Evolutionary conservation across 2,888 invertebrate species (phyloP).

Genomic region (Ophion obscuratus): DNA sequence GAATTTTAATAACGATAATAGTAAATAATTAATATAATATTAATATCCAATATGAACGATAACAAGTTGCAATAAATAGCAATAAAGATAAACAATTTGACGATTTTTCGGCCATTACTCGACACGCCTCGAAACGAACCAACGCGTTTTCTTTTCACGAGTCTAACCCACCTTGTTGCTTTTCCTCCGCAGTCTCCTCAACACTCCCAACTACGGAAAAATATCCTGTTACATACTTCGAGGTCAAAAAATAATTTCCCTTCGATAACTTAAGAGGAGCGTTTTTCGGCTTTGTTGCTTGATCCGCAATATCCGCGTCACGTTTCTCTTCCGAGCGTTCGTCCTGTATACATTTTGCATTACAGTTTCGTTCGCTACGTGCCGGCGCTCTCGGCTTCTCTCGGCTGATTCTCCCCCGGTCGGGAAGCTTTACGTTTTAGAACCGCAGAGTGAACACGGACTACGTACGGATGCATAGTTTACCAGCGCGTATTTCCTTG

Average conservation of each 20-base stretch:
- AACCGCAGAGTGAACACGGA: not conserved
- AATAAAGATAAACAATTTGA: too few relatives aligned
- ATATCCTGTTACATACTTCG: not conserved
- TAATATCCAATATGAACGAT: too few relatives aligned
- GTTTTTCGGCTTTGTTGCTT: not conserved
- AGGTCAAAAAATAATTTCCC: slow-evolving; percentile 2
- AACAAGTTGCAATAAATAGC: too few relatives aligned
- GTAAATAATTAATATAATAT: too few relatives aligned
- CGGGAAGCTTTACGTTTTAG: slow-evolving; percentile 26
- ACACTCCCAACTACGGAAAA: not conserved
- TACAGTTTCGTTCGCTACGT: slow-evolving; percentile 2
- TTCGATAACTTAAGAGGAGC: not conserved
- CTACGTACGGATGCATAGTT: slow-evolving; percentile 26
- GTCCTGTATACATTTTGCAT: not conserved
- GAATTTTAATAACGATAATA: too few relatives aligned
- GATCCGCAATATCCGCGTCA: slow-evolving; percentile 12
- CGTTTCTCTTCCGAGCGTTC: not conserved
- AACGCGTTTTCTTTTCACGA: too few relatives aligned
- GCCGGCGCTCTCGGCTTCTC: slow-evolving; percentile 8
- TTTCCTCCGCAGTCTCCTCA: too few relatives aligned
- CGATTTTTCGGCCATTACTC: too few relatives aligned
- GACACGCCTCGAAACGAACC: too few relatives aligned
- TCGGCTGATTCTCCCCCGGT: slow-evolving; percentile 8
- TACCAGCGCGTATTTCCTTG: slow-evolving; percentile 7
- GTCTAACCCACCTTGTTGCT: too few relatives aligned